A percentile compares a stretch with the other conserved stretches of the same genome.
Evolutionary conservation across 2,797 vertebrate species (phyloP).

Genomic region (Vipera ursinii): DNA sequence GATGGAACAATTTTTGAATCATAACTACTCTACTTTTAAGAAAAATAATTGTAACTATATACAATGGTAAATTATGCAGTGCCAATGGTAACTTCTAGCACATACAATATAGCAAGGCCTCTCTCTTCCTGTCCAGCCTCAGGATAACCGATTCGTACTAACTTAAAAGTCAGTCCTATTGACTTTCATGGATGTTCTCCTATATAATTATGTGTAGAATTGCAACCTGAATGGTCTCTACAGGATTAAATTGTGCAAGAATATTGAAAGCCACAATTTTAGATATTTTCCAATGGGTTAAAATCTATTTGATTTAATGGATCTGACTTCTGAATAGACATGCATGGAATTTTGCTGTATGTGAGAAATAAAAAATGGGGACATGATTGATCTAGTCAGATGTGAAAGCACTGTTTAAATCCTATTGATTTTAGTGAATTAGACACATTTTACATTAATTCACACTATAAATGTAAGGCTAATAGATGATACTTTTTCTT

Average conservation of each 20-base stretch:
- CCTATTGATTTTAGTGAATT: not conserved
- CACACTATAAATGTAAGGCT: not conserved
- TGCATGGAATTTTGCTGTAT: not conserved
- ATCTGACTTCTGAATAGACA: not conserved
- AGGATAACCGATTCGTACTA: not conserved
- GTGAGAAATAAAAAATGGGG: not conserved
- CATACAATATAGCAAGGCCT: not conserved
- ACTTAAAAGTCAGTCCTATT: not conserved
- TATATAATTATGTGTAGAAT: not conserved
- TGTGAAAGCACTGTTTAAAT: not conserved
- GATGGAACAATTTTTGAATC: not conserved
- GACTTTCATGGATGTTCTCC: not conserved
- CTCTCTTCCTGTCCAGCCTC: not conserved
- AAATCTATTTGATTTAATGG: not conserved
- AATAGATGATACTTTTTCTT: not conserved
- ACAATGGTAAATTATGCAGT: not conserved
- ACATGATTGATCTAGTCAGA: not conserved
- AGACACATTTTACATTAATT: not conserved
- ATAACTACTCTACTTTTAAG: not conserved
- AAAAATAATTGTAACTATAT: not conserved
- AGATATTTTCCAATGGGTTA: not conserved
- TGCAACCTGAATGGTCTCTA: not conserved
- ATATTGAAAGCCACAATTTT: not conserved
- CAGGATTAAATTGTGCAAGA: not conserved
- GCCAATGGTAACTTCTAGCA: not conserved